Evolutionary conservation across 2,888 invertebrate species (phyloP), one percentile per base, ranked within the genome.

Genomic region (Drosophila hamatofila): DNA sequence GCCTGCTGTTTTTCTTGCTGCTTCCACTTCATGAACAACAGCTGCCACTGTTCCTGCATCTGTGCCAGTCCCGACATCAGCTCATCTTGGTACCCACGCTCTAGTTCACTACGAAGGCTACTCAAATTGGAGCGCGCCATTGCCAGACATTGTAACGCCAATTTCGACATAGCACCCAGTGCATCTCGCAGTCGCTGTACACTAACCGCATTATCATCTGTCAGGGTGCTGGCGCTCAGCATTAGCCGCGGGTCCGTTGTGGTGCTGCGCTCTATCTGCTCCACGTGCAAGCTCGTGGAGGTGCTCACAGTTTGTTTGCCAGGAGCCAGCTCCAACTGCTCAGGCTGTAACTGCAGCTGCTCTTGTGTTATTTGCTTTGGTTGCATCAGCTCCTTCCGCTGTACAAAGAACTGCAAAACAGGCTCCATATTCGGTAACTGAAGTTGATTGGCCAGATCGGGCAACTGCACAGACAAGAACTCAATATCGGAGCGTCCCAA

Each of bases 331-430:
- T 18, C 39, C 12, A 27, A 27, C 27, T 55, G n/a, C 12, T 55
- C 27, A 12, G 21, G 4, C 2, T 11, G 37, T 14, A 21, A 18
- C 5, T 30, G 21, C 11, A n/a, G 9, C 27, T 55, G 14, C 0
- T 57, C 6, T 2, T 35, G 16, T 3, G 21, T 11, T 21, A 56
- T 11, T n/a, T 33, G 6, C 12, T 33, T 33, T 16, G 33, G 7
- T n/a, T 44, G 33, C 44, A 33, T 25, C 12, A 16, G 5, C 30
- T 76, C 62, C 14, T 74, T 78, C 37, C 70, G 21, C 52, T 95
- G 94, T 54, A 94, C 93, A 91, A 97, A 96, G 92, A 96, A 96
- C 88, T 96, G 95, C 58, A 96, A 95, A 61, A 96, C 95, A 55
- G 94, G 93, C 52, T 95, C 94, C 94, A 96, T 94, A 91, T 97